phyloP scores from a whole-genome alignment of 2,797 vertebrate genomes.

The Acrocephalus scirpaceus region DNA sequence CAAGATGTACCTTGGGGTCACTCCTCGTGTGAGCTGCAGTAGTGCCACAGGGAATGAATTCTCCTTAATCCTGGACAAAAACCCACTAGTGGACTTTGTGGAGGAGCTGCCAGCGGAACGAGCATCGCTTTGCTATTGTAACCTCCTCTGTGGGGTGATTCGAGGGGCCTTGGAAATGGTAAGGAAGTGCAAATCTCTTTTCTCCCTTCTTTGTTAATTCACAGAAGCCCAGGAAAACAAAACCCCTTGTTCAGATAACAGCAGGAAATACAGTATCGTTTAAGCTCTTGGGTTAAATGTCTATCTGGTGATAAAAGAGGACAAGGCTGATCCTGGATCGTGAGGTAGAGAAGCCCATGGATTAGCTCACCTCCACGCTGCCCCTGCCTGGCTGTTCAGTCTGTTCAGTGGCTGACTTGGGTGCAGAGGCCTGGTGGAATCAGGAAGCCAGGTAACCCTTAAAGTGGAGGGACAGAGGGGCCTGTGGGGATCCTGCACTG shows the following conservation, averaged over 20 bases:
- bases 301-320: not conserved
- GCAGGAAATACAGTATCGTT: not conserved
- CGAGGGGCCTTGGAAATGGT: conserved; percentile 83
- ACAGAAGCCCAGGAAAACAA: not conserved
- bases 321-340: not conserved
- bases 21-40: conserved; percentile 73
- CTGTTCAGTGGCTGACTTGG: not conserved
- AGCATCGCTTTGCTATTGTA: conserved; percentile 78
- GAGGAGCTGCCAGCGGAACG: conserved; percentile 77
- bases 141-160: conserved; percentile 78
- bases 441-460: rapidly evolving
- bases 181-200: not conserved
- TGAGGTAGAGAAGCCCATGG: not conserved
- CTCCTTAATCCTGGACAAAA: conserved; percentile 80
- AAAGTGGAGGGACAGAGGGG: not conserved
- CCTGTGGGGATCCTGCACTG: rapidly evolving
- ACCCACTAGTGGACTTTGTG: conserved; percentile 79
- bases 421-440: not conserved
- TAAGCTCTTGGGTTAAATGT: not conserved
- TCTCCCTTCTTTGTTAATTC: not conserved
- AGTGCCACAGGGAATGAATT: conserved; percentile 75
- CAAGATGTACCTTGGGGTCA: conserved; percentile 82
- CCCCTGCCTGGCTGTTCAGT: not conserved
- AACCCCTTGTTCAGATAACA: not conserved
- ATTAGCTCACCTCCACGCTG: not conserved